A percentile compares a stretch with the other conserved stretches of the same genome.
phyloP scores from a whole-genome alignment of 1,140 invertebrate genomes.

The Danaus plexippus region DNA sequence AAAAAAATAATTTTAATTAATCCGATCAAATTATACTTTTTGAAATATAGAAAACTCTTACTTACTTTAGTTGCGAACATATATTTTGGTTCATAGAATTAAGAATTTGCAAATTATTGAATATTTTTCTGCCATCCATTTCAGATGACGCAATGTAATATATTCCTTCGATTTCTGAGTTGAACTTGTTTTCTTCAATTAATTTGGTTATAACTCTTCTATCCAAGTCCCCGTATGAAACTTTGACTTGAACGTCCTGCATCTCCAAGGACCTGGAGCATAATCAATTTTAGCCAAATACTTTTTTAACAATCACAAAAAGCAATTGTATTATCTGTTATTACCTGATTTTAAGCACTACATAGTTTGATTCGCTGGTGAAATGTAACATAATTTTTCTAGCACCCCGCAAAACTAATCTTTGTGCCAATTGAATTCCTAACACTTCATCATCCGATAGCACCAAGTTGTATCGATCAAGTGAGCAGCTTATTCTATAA shows the following conservation, averaged over 20 bases:
- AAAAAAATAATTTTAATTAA: slow-evolving; percentile 3
- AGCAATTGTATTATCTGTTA: neutral
- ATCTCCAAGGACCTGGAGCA: slow-evolving; percentile 10
- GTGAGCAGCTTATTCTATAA: slow-evolving; percentile 26
- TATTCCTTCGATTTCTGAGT: slow-evolving; percentile 8
- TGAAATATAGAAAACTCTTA: neutral
- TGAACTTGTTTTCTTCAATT: slow-evolving; percentile 5
- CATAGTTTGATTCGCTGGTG: slow-evolving; percentile 8
- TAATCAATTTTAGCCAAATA: neutral
- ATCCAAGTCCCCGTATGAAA: neutral
- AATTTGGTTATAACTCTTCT: neutral
- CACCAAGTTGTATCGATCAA: slow-evolving; percentile 20
- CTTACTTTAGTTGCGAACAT: slow-evolving; percentile 9
- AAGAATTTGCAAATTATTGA: slow-evolving; percentile 7
- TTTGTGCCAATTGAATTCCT: slow-evolving; percentile 24
- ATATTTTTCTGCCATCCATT: neutral
- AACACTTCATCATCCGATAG: slow-evolving; percentile 24
- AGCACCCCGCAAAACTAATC: slow-evolving; percentile 23
- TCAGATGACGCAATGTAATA: slow-evolving; percentile 9
- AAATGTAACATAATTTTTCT: slow-evolving; percentile 23
- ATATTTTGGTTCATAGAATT: neutral
- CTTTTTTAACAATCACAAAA: neutral
- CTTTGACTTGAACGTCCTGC: slow-evolving; percentile 10
- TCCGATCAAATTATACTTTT: slow-evolving; percentile 1
- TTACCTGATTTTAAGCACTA: slow-evolving; percentile 17